These are phyloP conservation scores for Brachionus manjavacas DNA, from an alignment of 1,140 invertebrate genomes.

Conservation along the genomic window DNA sequence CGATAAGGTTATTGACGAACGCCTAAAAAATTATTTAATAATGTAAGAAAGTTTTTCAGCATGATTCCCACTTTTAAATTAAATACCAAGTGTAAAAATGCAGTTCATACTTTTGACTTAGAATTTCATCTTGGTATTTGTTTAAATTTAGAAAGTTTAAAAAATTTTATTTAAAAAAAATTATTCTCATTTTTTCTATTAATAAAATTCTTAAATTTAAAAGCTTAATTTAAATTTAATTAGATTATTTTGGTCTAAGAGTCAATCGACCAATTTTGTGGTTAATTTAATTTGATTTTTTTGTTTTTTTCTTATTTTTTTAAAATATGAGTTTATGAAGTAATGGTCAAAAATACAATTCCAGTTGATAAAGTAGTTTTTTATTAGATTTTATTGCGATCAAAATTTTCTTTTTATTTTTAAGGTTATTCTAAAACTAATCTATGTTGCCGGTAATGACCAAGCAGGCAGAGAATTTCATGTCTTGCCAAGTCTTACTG, in stretches of 20 bases:
- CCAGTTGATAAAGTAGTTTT: conserved; percentile 31
- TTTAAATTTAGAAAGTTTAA: not conserved
- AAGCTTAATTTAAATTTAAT: not conserved
- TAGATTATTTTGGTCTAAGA: not conserved
- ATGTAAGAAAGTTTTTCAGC: not conserved
- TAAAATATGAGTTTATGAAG: conserved; percentile 2
- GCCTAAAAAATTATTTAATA: not conserved
- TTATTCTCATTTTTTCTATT: not conserved
- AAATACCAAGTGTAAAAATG: not conserved
- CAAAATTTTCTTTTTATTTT: not conserved
- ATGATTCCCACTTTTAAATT: not conserved
- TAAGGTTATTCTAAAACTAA: conserved; percentile 19
- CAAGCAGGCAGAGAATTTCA: conserved; percentile 35
- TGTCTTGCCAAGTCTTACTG: not conserved
- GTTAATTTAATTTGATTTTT: not conserved
- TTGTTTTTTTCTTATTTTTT: not conserved
- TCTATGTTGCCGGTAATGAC: conserved; percentile 23
- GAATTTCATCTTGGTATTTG: not conserved
- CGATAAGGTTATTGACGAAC: not conserved
- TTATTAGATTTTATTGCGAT: not conserved
- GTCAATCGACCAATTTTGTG: not conserved
- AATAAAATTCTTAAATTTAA: not conserved
- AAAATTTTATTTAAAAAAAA: not conserved
- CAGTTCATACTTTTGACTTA: not conserved
- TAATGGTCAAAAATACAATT: not conserved